A percentile compares a stretch with the other conserved stretches of the same genome.
Conservation (phyloP, 2,888 invertebrate genomes). For the Drosophila borborema region DNA sequence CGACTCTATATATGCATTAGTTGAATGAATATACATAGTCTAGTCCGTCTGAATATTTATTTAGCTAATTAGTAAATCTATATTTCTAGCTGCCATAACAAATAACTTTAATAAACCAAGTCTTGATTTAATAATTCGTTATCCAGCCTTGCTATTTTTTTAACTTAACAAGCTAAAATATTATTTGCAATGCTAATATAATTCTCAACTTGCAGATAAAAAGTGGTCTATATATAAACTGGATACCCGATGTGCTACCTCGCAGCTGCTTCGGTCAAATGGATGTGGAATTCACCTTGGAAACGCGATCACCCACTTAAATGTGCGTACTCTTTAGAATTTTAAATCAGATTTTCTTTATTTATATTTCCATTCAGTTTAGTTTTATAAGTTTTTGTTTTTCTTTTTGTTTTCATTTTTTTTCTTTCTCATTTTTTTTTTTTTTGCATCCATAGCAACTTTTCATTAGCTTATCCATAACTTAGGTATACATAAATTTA, state of each 20-base stretch:
- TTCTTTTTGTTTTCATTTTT: constrained; percentile 7
- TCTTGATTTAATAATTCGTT: not conserved
- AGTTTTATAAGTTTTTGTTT: constrained; percentile 62
- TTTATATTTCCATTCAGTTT: constrained; percentile 69
- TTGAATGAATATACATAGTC: not conserved
- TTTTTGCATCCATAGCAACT: constrained; percentile 62
- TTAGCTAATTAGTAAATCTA: not conserved
- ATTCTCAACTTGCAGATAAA: constrained; percentile 83
- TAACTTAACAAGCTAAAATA: not conserved
- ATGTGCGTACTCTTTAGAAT: not conserved
- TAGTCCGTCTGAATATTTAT: not conserved
- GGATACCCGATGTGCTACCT: constrained; percentile 91
- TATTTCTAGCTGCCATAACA: not conserved
- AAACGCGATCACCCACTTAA: constrained; percentile 85
- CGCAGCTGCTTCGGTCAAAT: constrained; percentile 90
- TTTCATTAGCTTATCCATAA: constrained; percentile 72
- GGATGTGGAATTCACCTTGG: constrained; percentile 90
- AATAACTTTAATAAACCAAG: not conserved
- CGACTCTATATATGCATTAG: not conserved
- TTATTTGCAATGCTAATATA: not conserved
- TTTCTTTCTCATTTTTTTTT: constrained; percentile 14
- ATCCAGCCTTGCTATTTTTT: not conserved
- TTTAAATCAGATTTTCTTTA: constrained; percentile 63
- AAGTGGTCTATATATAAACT: constrained; percentile 90
- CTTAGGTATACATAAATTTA: constrained; percentile 70